phyloP scores from a whole-genome alignment of 2,888 invertebrate species.

The Brachyopa scutellaris region DNA sequence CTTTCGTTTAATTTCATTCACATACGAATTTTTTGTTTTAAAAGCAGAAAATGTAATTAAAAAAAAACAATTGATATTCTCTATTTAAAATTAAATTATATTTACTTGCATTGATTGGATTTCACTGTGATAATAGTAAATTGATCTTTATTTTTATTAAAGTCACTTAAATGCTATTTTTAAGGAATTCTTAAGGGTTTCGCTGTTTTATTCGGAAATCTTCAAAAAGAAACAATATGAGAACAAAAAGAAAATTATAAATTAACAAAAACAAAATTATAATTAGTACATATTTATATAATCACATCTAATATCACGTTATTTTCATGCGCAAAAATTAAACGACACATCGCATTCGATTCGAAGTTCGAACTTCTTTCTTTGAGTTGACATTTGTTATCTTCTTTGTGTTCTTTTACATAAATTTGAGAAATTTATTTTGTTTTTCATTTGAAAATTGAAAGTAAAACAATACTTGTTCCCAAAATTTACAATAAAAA shows the following conservation, averaged over 20 bases:
- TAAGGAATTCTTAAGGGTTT: slow-evolving; percentile 65
- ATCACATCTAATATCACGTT: slow-evolving; percentile 71
- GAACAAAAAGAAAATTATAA: not conserved
- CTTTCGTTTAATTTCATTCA: slow-evolving; percentile 51
- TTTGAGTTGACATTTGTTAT: not conserved
- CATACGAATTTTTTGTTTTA: slow-evolving; percentile 8
- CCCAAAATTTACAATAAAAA: not conserved
- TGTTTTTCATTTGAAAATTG: not conserved
- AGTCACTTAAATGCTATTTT: slow-evolving; percentile 69
- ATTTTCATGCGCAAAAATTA: slow-evolving; percentile 54
- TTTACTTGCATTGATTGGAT: slow-evolving; percentile 61
- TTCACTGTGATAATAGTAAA: slow-evolving; percentile 27
- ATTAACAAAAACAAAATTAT: slow-evolving; percentile 28
- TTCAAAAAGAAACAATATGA: slow-evolving; percentile 1
- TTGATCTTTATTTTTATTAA: too few species aligned
- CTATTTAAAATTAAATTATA: slow-evolving; percentile 16
- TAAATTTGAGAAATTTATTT: not conserved
- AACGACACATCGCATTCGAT: slow-evolving; percentile 50
- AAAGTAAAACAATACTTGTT: not conserved
- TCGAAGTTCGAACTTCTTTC: slow-evolving; percentile 19
- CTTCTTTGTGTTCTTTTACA: slow-evolving; percentile 23
- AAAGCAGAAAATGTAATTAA: slow-evolving; percentile 11
- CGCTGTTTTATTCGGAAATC: slow-evolving; percentile 5
- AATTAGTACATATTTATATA: slow-evolving; percentile 40
- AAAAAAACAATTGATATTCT: not conserved